These are phyloP conservation scores for Adelosebastes latens DNA, from an alignment of 2,797 vertebrate genomes.

Conservation along the genomic window DNA sequence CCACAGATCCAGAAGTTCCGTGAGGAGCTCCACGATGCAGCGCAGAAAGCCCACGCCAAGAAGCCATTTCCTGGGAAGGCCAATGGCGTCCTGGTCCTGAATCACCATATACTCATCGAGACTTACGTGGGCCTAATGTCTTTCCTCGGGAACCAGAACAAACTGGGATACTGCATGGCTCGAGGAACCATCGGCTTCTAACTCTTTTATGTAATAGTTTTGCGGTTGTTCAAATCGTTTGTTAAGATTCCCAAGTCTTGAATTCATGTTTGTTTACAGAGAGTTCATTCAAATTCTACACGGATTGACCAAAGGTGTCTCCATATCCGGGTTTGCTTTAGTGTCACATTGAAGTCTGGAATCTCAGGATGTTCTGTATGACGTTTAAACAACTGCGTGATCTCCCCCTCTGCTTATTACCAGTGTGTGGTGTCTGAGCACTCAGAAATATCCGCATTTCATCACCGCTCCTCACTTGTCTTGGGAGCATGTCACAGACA, in stretches of 20 bases:
- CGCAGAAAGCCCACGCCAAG: constrained; percentile 73
- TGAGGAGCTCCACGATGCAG: constrained; percentile 75
- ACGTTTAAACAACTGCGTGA: constrained; percentile 38
- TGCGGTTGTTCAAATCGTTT: background rate
- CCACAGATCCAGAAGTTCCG: constrained; percentile 84
- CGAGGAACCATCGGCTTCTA: constrained; percentile 87
- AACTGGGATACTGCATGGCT: constrained; percentile 87
- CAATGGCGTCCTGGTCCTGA: constrained; percentile 80
- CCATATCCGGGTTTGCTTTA: background rate
- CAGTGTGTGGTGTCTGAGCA: constrained; percentile 36
- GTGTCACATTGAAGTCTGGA: background rate
- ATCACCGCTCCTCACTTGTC: constrained; percentile 46
- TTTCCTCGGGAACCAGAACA: constrained; percentile 88
- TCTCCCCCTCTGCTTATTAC: constrained; percentile 36
- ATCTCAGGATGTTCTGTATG: constrained; percentile 27
- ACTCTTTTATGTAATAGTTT: background rate
- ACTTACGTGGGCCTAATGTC: constrained; percentile 85
- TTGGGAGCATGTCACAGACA: constrained; percentile 24
- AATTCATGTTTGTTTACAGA: constrained; percentile 16
- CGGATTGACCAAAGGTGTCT: constrained; percentile 5
- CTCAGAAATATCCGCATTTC: constrained; percentile 68
- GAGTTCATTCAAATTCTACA: constrained; percentile 4
- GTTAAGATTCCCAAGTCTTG: background rate
- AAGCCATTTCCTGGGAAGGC: constrained; percentile 77
- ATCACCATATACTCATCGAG: constrained; percentile 82